Conservation (phyloP, 2,113 vertebrate species). For the Panthera leo region DNA sequence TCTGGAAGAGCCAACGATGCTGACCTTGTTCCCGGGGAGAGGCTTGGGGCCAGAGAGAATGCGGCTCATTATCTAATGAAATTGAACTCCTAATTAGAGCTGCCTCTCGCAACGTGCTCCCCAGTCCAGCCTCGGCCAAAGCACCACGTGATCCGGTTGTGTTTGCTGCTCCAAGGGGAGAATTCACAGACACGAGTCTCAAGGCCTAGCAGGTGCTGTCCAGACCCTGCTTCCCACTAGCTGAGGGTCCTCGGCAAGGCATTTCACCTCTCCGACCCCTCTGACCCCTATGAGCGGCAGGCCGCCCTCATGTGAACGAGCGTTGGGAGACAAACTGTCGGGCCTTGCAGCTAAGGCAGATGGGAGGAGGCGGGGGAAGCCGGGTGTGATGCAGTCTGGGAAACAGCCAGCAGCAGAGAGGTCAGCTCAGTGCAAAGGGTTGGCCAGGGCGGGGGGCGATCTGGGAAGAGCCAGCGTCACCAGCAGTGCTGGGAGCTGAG, state of each 20-base stretch:
- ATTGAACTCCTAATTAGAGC: neutral
- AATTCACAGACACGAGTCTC: neutral
- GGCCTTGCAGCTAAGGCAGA: neutral
- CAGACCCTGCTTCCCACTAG: neutral
- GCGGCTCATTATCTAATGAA: neutral
- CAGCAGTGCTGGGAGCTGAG: neutral
- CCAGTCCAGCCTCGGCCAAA: neutral
- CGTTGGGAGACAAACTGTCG: no score
- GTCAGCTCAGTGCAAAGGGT: neutral
- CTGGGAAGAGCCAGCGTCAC: neutral
- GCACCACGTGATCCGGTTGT: neutral
- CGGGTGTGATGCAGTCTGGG: neutral
- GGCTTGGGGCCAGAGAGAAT: neutral
- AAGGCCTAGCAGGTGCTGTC: neutral
- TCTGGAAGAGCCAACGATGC: neutral
- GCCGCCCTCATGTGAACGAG: neutral
- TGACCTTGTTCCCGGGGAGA: neutral
- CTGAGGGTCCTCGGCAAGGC: neutral
- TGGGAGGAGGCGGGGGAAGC: neutral
- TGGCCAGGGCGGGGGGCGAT: rapidly evolving
- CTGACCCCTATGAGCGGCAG: neutral
- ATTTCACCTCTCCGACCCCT: neutral
- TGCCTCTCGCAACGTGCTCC: neutral
- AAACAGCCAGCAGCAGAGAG: neutral
- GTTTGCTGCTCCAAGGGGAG: neutral